Conservation (phyloP, 2,888 invertebrate species). For the Nomada fucata region DNA sequence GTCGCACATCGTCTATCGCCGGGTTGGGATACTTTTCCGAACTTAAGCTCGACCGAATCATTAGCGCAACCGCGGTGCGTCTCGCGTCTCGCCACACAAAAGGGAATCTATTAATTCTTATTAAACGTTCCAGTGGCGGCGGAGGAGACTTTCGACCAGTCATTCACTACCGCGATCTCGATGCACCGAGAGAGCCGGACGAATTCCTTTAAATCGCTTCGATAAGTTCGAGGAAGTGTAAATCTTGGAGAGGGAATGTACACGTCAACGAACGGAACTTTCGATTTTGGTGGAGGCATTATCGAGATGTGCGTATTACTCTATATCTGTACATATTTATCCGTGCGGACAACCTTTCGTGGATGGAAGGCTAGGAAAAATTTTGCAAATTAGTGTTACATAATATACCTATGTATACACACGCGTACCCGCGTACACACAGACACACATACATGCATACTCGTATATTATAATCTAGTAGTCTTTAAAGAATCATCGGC, state of each 20-base stretch:
- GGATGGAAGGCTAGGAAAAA: conserved; percentile 20
- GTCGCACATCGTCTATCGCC: conserved; percentile 52
- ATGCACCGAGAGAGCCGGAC: conserved; percentile 95
- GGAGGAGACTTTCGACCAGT: conserved; percentile 93
- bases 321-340: conserved; percentile 43
- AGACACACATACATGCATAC: too few species aligned
- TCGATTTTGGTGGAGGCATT: neutral
- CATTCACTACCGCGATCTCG: conserved; percentile 96
- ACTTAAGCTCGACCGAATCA: neutral
- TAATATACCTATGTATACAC: neutral
- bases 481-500: conserved; percentile 22
- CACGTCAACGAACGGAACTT: neutral
- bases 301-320: conserved; percentile 23
- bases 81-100: neutral
- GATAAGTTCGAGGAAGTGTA: conserved; percentile 4
- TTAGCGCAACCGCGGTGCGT: neutral
- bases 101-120: conserved; percentile 31
- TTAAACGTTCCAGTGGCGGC: conserved; percentile 87
- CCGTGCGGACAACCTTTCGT: conserved; percentile 14
- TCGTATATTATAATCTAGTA: too few species aligned
- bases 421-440: too few species aligned
- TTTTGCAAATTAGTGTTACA: neutral
- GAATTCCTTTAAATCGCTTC: conserved; percentile 87
- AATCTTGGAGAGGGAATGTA: too few species aligned
- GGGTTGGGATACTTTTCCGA: neutral